Evolutionary conservation across 2,113 vertebrate species (phyloP).

Genomic region (Psittacara wagleri): DNA sequence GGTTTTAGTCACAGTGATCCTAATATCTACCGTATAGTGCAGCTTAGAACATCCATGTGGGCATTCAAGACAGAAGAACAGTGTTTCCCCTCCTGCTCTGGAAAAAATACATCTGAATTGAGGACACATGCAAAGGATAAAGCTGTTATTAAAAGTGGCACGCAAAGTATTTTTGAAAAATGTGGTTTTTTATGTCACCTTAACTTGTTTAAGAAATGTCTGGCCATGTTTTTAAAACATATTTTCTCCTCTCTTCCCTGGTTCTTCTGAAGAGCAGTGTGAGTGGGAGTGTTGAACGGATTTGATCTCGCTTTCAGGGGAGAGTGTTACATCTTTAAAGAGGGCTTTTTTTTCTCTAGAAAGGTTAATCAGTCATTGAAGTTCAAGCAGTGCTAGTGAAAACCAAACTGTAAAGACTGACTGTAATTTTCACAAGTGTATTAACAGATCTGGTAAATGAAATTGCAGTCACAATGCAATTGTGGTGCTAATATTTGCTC

Average conservation of each 20-base stretch:
- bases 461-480: not conserved
- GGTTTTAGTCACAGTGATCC: not conserved
- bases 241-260: conserved; percentile 7
- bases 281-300: conserved; percentile 33
- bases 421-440: not conserved
- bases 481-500: conserved; percentile 6
- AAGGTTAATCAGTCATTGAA: conserved; percentile 37
- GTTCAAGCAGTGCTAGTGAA: not conserved
- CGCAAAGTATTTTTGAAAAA: not conserved
- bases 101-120: not conserved
- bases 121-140: not conserved
- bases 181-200: conserved; percentile 12
- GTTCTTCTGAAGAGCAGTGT: not conserved
- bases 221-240: not conserved
- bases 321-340: conserved; percentile 27
- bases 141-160: not conserved
- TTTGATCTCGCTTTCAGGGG: conserved; percentile 43
- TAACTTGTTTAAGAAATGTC: not conserved
- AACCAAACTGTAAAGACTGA: not conserved
- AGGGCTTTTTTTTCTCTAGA: not conserved
- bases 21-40: fast-evolving
- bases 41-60: not conserved
- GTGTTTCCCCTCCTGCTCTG: not conserved
- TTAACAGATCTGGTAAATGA: not conserved
- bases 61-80: not conserved